Evolutionary conservation across 2,113 vertebrate species (phyloP).

Genomic region (Typhlomys cinereus): DNA sequence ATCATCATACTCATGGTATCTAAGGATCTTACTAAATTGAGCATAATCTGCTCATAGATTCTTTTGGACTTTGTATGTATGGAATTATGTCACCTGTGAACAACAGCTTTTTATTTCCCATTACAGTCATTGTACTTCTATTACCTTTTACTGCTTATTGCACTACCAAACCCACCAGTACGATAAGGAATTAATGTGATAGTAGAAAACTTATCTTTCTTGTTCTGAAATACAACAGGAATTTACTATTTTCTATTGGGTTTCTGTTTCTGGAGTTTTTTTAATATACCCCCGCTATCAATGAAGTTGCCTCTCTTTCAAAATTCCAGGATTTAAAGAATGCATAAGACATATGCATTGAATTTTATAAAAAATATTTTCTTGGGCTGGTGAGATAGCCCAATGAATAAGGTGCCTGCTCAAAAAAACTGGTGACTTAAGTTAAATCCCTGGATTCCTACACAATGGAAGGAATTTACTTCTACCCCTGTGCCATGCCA

Average conservation of each 20-base stretch:
- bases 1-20: not conserved
- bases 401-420: too few relatives aligned
- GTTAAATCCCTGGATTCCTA: too few relatives aligned
- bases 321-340: not conserved
- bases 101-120: not conserved
- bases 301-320: not conserved
- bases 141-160: not conserved
- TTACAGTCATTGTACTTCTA: not conserved
- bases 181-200: not conserved
- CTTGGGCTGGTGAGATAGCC: too few relatives aligned
- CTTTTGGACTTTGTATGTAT: not conserved
- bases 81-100: not conserved
- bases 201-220: not conserved
- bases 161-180: not conserved
- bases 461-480: too few relatives aligned
- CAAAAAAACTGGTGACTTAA: too few relatives aligned
- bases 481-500: too few relatives aligned
- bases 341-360: not conserved
- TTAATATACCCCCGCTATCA: not conserved
- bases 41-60: not conserved
- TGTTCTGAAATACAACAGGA: not conserved
- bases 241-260: not conserved
- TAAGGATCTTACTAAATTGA: not conserved
- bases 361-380: not conserved
- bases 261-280: not conserved